Percentiles rank a stretch among this genome's conserved stretches.
Evolutionary conservation across 2,797 vertebrate genomes (phyloP).

Genomic region (Dipus sagitta): DNA sequence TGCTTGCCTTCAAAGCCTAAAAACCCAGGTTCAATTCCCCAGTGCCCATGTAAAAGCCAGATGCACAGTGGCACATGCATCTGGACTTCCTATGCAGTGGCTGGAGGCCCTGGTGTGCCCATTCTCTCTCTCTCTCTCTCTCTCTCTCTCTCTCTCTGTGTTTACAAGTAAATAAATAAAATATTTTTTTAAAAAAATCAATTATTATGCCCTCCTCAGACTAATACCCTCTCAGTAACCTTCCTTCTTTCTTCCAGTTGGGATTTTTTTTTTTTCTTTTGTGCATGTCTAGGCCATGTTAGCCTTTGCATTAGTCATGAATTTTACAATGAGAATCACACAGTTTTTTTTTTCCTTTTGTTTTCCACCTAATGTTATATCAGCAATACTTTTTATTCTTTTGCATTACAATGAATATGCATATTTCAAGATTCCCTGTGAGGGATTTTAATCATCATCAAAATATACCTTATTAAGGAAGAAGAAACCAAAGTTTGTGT

Average conservation of each 20-base stretch:
- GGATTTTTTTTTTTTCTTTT: too few relatives aligned
- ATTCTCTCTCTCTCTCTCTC: too few relatives aligned
- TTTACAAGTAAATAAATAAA: too few relatives aligned
- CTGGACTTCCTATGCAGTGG: too few relatives aligned
- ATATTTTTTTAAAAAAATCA: too few relatives aligned
- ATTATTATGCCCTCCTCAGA: neutral
- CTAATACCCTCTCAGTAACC: constrained; percentile 20
- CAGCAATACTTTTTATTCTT: constrained; percentile 26
- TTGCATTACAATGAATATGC: neutral
- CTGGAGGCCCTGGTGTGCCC: too few relatives aligned
- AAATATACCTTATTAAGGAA: neutral
- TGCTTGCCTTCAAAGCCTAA: too few relatives aligned
- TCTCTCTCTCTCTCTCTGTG: too few relatives aligned
- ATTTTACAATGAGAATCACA: neutral
- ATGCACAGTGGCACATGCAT: too few relatives aligned
- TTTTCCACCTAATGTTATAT: neutral
- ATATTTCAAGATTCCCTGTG: neutral
- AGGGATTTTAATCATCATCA: neutral
- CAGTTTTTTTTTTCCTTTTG: neutral
- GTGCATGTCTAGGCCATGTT: neutral
- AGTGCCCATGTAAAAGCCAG: too few relatives aligned
- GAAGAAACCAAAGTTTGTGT: neutral
- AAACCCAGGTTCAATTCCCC: too few relatives aligned
- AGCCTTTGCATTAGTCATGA: neutral
- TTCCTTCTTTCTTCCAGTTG: neutral